A percentile compares a stretch with the other conserved stretches of the same genome.
phyloP scores from a whole-genome alignment of 2,888 invertebrate species.

The Callinectes sapidus region DNA sequence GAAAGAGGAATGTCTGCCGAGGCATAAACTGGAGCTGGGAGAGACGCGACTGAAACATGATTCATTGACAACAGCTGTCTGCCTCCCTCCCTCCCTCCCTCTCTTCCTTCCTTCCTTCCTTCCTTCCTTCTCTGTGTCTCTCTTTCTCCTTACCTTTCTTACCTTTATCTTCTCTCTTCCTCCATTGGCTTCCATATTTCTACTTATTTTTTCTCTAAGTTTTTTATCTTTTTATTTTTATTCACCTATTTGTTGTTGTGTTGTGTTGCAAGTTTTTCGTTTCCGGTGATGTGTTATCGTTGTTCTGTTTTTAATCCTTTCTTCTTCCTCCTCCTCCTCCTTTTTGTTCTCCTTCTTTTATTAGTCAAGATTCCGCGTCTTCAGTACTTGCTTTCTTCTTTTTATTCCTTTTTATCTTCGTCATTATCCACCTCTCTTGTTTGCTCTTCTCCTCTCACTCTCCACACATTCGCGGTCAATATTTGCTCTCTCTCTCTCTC shows the following conservation, averaged over 20 bases:
- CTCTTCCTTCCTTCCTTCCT: neutral
- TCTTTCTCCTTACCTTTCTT: neutral
- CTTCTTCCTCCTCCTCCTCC: neutral
- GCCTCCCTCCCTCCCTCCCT: conserved; percentile 1
- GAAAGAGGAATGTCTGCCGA: conserved; percentile 32
- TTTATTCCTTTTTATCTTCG: conserved; percentile 33
- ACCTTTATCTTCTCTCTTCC: neutral
- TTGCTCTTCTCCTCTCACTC: neutral
- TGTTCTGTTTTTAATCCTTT: neutral
- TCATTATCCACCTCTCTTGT: conserved; percentile 16
- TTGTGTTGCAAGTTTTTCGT: neutral
- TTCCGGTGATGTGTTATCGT: neutral
- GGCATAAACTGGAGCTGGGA: conserved; percentile 31
- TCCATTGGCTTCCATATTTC: neutral
- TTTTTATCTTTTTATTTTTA: neutral
- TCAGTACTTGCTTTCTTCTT: conserved; percentile 29
- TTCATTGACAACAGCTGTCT: conserved; percentile 28
- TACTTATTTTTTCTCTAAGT: conserved; percentile 27
- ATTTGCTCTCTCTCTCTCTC: conserved; percentile 33
- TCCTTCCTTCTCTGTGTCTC: no score
- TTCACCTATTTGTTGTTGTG: neutral
- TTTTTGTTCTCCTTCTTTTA: neutral
- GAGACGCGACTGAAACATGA: conserved; percentile 30
- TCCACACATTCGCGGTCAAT: neutral
- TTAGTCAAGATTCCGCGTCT: conserved; percentile 23